Evolutionary conservation across 2,797 vertebrate species (phyloP).

Genomic region (Sebastes elongatus): DNA sequence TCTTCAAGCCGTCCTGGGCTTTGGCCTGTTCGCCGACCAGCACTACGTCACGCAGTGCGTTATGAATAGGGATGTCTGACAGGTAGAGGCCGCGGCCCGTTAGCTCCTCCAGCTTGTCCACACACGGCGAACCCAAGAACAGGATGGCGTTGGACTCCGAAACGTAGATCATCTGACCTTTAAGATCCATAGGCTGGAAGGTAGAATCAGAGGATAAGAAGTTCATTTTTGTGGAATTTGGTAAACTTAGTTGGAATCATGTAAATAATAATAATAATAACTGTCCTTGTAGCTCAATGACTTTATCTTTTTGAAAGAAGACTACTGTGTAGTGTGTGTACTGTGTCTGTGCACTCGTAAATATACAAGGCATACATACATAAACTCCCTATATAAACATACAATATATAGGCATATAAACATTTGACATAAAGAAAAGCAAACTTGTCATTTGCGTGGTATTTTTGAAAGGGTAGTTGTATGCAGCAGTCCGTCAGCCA

Average conservation of each 20-base stretch:
- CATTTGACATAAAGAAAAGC: neutral
- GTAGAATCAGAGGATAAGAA: slow-evolving; percentile 7
- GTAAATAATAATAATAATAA: neutral
- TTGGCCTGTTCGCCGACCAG: slow-evolving; percentile 96
- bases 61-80: slow-evolving; percentile 98
- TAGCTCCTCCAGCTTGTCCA: slow-evolving; percentile 96
- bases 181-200: slow-evolving; percentile 95
- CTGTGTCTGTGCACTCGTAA: neutral
- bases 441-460: neutral
- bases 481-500: neutral
- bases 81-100: slow-evolving; percentile 95
- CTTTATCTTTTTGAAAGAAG: neutral
- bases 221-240: neutral
- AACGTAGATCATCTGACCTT: slow-evolving; percentile 99
- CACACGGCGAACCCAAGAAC: slow-evolving; percentile 96
- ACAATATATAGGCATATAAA: neutral
- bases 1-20: slow-evolving; percentile 97
- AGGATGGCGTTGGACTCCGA: slow-evolving; percentile 92
- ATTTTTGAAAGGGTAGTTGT: slow-evolving; percentile 20
- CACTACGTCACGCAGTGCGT: slow-evolving; percentile 95
- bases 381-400: neutral
- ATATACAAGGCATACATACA: neutral
- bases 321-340: neutral
- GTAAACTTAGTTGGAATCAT: neutral
- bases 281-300: neutral